phyloP scores from a whole-genome alignment of 2,888 invertebrate genomes.

The Andricus curvator region DNA sequence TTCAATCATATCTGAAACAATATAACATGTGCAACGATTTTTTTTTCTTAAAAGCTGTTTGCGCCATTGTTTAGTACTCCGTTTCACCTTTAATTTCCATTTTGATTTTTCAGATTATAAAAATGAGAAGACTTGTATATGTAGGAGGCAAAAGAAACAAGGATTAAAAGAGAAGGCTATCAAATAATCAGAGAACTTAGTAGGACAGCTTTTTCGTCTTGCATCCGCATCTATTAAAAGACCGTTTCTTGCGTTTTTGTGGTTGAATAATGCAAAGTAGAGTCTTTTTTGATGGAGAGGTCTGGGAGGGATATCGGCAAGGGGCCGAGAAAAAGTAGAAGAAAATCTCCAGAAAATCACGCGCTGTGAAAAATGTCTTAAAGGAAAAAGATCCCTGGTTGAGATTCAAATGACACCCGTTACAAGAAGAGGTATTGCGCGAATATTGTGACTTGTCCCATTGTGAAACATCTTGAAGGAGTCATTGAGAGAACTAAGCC shows the following conservation, averaged over 20 bases:
- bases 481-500: conserved; percentile 13
- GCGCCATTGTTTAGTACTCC: too few species aligned
- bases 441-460: conserved; percentile 22
- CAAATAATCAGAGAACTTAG: not conserved
- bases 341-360: conserved; percentile 15
- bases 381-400: conserved; percentile 15
- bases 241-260: not conserved
- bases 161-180: not conserved
- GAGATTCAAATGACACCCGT: conserved; percentile 32
- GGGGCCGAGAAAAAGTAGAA: not conserved
- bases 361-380: conserved; percentile 4
- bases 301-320: not conserved
- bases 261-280: conserved; percentile 3
- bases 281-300: not conserved
- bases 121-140: not conserved
- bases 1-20: too few species aligned
- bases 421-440: conserved; percentile 29
- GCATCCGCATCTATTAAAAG: not conserved
- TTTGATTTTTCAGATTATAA: not conserved
- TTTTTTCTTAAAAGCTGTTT: too few species aligned
- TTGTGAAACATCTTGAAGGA: conserved; percentile 18
- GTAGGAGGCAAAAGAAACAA: not conserved
- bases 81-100: too few species aligned
- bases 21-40: too few species aligned
- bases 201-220: not conserved